Conservation (phyloP, 2,797 vertebrate species). For the Myotis planiceps region DNA sequence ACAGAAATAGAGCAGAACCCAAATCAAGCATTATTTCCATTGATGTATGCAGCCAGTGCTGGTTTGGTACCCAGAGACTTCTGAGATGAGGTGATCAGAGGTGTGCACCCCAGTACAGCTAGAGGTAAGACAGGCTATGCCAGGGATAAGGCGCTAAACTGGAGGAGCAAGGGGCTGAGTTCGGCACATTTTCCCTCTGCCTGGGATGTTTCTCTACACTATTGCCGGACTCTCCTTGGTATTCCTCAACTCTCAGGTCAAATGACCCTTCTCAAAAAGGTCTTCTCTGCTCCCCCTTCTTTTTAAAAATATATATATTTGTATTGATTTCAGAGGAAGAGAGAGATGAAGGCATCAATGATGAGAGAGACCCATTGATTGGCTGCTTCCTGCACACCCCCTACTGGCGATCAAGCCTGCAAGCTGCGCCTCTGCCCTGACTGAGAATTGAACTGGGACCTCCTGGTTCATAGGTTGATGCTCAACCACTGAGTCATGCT, state of each 20-base stretch:
- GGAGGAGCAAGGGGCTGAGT: not conserved
- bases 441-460: too few relatives aligned
- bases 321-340: too few relatives aligned
- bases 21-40: not conserved
- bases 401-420: too few relatives aligned
- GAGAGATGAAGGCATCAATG: too few relatives aligned
- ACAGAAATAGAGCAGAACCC: not conserved
- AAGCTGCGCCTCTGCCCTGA: too few relatives aligned
- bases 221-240: not conserved
- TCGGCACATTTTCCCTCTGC: not conserved
- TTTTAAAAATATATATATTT: too few relatives aligned
- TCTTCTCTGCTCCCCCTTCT: not conserved
- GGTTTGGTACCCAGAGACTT: not conserved
- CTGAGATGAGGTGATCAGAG: not conserved
- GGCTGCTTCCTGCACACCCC: too few relatives aligned
- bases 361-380: too few relatives aligned
- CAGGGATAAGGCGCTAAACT: not conserved
- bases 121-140: not conserved
- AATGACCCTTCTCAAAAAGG: not conserved
- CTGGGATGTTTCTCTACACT: not conserved
- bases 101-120: not conserved
- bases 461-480: too few relatives aligned
- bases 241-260: not conserved
- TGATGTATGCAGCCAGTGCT: not conserved
- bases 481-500: too few relatives aligned